These are phyloP conservation scores for Micropterix aruncella DNA, from an alignment of 2,888 invertebrate species.

Conservation along the genomic window DNA sequence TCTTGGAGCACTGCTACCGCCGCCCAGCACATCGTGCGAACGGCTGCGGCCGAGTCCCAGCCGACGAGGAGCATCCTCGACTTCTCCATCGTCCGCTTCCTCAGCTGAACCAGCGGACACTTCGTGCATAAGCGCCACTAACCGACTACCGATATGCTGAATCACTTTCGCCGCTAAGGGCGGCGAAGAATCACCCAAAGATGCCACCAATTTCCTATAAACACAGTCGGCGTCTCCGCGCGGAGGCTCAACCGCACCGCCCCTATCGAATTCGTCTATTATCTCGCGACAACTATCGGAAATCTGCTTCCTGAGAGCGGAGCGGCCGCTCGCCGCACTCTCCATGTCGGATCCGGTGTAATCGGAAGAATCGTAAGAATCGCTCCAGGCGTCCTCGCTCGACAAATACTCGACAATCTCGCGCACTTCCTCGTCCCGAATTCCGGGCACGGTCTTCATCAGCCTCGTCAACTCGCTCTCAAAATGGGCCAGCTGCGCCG, in stretches of 20 bases:
- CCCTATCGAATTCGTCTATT: conserved; percentile 76
- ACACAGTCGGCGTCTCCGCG: conserved; percentile 67
- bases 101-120: conserved; percentile 63
- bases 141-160: conserved; percentile 78
- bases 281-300: conserved; percentile 81
- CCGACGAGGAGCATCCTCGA: conserved; percentile 44
- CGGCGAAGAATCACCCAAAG: conserved; percentile 69
- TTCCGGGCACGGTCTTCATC: conserved; percentile 89
- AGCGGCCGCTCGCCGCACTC: conserved; percentile 46
- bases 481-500: conserved; percentile 76
- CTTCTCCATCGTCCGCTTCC: conserved; percentile 57
- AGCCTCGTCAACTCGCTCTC: conserved; percentile 79
- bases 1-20: conserved; percentile 10
- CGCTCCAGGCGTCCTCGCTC: conserved; percentile 88
- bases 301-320: conserved; percentile 68
- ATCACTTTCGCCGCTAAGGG: conserved; percentile 82
- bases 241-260: conserved; percentile 42
- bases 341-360: conserved; percentile 83
- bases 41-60: conserved; percentile 59
- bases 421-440: conserved; percentile 78
- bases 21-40: conserved; percentile 65
- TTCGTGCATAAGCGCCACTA: conserved; percentile 85
- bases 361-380: conserved; percentile 85
- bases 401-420: conserved; percentile 88
- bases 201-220: conserved; percentile 76